Evolutionary conservation across 1,140 invertebrate species (phyloP), one percentile per base, ranked within the genome.

Genomic region (Zophobas atratus): DNA sequence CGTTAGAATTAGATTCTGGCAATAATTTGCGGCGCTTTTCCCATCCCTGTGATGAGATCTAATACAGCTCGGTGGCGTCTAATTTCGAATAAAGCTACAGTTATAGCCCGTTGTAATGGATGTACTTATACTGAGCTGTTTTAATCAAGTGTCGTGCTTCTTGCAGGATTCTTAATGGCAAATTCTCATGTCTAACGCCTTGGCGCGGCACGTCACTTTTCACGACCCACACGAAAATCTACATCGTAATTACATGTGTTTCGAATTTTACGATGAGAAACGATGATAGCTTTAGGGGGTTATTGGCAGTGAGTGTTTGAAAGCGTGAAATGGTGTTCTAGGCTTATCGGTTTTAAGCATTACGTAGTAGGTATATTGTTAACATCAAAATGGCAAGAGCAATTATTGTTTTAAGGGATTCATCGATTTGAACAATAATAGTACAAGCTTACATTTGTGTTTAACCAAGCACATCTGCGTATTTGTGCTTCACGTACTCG

Each of bases 71-170:
- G 75, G 75, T 49, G 75, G 67, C 77, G 75, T 79, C 75, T 81
- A 81, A 79, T 81, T 77, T 73, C 70, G 67, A 79, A 81, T 79
- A 77, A 77, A 79, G 77, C 78, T 71, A 79, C 74, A 74, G 77
- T 79, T 74, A 79, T 77, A 74, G 55, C 73, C 60, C 77, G 46
- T 48, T 77, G 80, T 81, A 81, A 81, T 81, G 78, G 75, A 81
- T 81, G 80, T 81, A 81, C 80, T 81, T 81, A 79, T 79, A 79
- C 72, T 51, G 60, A 81, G 57, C 78, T 75, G 80, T 81, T 81
- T 81, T 81, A 81, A 81, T 81, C 80, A 81, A 81, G 80, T 81
- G 80, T 79, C 80, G 77, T 81, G 80, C 77, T 81, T 77, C 80
- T 81, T 77, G 75, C 70, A 43, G 71, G 74, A 79, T 81, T 81